Base-by-base conservation (phyloP, 2,888 invertebrate species). In the Trichacis sp. region DNA sequence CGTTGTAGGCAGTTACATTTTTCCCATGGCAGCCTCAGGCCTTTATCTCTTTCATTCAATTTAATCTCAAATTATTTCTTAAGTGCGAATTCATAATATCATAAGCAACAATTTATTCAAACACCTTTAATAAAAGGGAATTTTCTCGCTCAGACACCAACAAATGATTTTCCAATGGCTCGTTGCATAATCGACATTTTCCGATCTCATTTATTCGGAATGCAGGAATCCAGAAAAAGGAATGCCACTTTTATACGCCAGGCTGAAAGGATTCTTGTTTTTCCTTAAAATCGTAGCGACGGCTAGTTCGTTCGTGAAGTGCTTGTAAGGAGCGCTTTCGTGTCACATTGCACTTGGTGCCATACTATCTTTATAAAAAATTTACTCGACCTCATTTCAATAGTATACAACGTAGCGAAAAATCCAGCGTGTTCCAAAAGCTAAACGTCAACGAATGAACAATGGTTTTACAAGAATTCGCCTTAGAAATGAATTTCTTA, bases 51-150 rank as follows among this genome's bases (percentile, higher is more conserved):
- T n/a, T n/a, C n/a, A n/a, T n/a, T n/a, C n/a, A n/a, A n/a, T n/a
- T n/a, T n/a, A n/a, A n/a, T n/a, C n/a, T n/a, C n/a, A 56, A 60
- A 64, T 64, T 56, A 59, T 52, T 60, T 53, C 59, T 64, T 64
- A 60, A 50, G 60, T 49, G 19, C 38, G 48, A 56, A 56, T 60
- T 64, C 52, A 60, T 64, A 60, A 56, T 55, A 60, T 45, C 14
- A 19, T 56, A 50, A 61, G 57, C 50, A 45, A 45, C 56, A 36
- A 60, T 65, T 65, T 49, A 64, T 65, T 65, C 49, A 56, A 48
- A 50, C 56, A 24, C 3, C 8, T 24, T 24, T 24, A 24, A 24
- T 24, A 5, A 24, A 24, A 24, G 8, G n/a, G n/a, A n/a, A n/a
- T n/a, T n/a, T n/a, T n/a, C n/a, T n/a, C n/a, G n/a, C n/a, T n/a